Percentiles rank a stretch among this genome's conserved stretches.
Conservation (phyloP, 53 echinoderm and acorn worm species). For the Mesocentrotus franciscanus region DNA sequence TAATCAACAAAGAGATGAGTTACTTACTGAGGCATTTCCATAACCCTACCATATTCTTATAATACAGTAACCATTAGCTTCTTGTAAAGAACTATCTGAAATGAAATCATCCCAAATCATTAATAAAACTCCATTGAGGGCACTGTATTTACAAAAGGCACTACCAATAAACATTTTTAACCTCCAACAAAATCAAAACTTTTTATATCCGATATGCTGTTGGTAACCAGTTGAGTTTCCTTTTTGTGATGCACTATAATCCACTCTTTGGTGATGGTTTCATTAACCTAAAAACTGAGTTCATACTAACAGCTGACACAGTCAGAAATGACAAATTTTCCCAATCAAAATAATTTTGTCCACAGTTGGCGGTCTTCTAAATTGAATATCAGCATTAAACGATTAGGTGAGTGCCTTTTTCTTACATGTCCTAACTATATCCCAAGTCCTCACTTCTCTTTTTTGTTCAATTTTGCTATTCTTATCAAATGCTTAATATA, state of each 20-base stretch:
- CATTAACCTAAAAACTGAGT: conserved; percentile 66
- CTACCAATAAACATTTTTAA: conserved; percentile 42
- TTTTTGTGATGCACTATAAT: conserved; percentile 57
- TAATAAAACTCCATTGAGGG: conserved; percentile 58
- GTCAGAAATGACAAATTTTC: conserved; percentile 53
- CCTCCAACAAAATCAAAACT: not conserved
- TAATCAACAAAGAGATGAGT: no score
- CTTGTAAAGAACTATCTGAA: not conserved
- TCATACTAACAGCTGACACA: conserved; percentile 63
- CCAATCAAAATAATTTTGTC: conserved; percentile 68
- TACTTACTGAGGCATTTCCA: not conserved
- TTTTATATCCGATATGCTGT: conserved; percentile 28
- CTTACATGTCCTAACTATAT: conserved; percentile 63
- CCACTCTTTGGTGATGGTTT: conserved; percentile 60
- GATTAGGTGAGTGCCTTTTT: conserved; percentile 71
- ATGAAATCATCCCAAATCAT: conserved; percentile 46
- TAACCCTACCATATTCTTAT: not conserved
- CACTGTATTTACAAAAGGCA: conserved; percentile 68
- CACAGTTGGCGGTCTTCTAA: conserved; percentile 73
- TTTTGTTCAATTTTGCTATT: conserved; percentile 57
- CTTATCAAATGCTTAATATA: conserved; percentile 55
- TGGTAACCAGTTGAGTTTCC: conserved; percentile 17
- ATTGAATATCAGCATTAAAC: conserved; percentile 68
- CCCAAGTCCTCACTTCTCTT: conserved; percentile 46
- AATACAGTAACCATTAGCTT: not conserved